phyloP scores from a whole-genome alignment of 2,113 vertebrate species.

The Heterotilapia buettikoferi region DNA sequence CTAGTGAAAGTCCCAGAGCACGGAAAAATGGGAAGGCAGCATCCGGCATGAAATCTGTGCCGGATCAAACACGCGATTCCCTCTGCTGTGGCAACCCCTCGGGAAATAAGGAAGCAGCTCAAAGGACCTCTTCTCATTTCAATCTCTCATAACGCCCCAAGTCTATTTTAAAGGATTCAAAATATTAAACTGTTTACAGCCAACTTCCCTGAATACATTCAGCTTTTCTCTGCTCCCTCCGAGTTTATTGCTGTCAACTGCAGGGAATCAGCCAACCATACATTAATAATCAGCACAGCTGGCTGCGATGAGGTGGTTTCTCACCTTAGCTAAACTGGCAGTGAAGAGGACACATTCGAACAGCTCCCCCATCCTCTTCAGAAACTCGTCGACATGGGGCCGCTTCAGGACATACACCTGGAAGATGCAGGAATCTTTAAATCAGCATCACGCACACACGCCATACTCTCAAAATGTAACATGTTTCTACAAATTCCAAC shows the following conservation, averaged over 20 bases:
- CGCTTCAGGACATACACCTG: conserved; percentile 97
- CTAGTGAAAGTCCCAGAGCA: background rate
- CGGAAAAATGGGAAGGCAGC: background rate
- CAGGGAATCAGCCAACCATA: background rate
- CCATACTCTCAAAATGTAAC: background rate
- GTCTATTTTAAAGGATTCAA: background rate
- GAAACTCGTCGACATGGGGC: conserved; percentile 92
- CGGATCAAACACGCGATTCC: background rate
- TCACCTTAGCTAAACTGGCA: conserved; percentile 95
- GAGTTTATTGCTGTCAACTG: background rate
- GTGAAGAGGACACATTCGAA: conserved; percentile 98
- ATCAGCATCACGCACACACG: background rate
- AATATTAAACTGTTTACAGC: background rate
- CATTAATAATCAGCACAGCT: background rate
- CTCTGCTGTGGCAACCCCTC: background rate
- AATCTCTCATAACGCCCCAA: background rate
- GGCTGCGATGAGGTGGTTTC: background rate
- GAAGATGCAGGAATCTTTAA: background rate
- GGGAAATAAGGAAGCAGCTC: background rate
- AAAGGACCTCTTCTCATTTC: background rate
- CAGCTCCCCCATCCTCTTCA: conserved; percentile 93
- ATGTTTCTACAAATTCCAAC: background rate
- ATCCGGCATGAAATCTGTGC: background rate
- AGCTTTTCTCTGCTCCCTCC: background rate
- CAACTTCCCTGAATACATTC: background rate